Evolutionary conservation across 1,140 invertebrate genomes (phyloP).

Genomic region (Cotesia chilonis): DNA sequence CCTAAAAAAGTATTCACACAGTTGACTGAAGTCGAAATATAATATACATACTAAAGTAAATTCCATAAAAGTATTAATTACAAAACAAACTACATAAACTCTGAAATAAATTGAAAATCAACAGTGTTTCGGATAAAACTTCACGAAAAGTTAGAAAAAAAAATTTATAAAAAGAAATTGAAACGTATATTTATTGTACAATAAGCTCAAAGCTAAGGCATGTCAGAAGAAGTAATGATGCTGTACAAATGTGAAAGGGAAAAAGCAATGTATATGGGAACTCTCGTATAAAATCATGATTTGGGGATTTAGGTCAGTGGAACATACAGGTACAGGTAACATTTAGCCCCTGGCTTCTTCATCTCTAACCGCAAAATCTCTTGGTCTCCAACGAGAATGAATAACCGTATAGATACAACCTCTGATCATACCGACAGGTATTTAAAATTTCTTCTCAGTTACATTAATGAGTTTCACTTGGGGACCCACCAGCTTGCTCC

Average conservation of each 20-base stretch:
- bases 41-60: too few species aligned
- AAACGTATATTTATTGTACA: too few species aligned
- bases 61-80: too few species aligned
- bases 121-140: too few species aligned
- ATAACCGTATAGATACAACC: constrained; percentile 21
- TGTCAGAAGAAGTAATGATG: too few species aligned
- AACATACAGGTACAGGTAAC: constrained; percentile 19
- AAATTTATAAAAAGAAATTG: too few species aligned
- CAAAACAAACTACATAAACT: too few species aligned
- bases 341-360: constrained; percentile 28
- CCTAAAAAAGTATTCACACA: too few species aligned
- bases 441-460: constrained; percentile 34
- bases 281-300: constrained; percentile 27
- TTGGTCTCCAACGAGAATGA: constrained; percentile 30
- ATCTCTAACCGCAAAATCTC: constrained; percentile 3
- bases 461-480: constrained; percentile 31
- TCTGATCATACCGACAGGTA: constrained; percentile 25
- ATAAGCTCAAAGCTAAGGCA: too few species aligned
- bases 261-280: background rate
- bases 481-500: constrained; percentile 17
- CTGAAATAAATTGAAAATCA: too few species aligned
- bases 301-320: constrained; percentile 35
- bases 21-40: too few species aligned
- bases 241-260: background rate
- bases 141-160: too few species aligned